A percentile compares a stretch with the other conserved stretches of the same genome.
phyloP scores from a whole-genome alignment of 2,113 vertebrate species.

The Tupaia chinensis region DNA sequence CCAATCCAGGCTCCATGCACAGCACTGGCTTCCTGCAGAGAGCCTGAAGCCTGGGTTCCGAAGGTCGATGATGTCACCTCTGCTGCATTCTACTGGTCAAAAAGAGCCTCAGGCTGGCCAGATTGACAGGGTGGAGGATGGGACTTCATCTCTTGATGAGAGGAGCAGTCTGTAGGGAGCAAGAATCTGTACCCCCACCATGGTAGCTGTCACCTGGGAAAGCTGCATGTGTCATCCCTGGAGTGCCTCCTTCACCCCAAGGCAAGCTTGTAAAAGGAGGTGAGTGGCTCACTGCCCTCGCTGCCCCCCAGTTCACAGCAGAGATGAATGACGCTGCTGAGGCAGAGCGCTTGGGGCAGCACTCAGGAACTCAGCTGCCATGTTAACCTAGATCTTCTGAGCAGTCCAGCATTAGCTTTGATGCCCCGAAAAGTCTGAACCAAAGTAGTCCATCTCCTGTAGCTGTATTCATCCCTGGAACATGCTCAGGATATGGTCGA shows the following conservation, averaged over 20 bases:
- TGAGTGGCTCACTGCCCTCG: neutral
- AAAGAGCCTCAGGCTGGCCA: neutral
- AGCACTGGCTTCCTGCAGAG: neutral
- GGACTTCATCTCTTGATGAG: no score
- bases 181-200: neutral
- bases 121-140: no score
- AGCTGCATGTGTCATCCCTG: neutral
- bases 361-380: neutral
- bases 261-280: rapidly evolving
- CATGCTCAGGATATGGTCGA: rapidly evolving
- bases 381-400: neutral
- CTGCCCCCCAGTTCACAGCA: neutral
- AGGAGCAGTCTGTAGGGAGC: neutral
- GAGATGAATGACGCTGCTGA: rapidly evolving
- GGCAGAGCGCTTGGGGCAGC: neutral
- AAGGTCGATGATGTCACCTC: neutral
- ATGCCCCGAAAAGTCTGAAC: neutral
- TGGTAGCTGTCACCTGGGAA: neutral
- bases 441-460: neutral
- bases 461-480: neutral
- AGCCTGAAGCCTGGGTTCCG: neutral
- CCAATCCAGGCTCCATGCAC: neutral
- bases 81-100: neutral
- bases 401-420: neutral
- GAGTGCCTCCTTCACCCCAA: neutral